A percentile compares a stretch with the other conserved stretches of the same genome.
phyloP scores from a whole-genome alignment of 2,888 invertebrate species.

The Eurytoma californica region DNA sequence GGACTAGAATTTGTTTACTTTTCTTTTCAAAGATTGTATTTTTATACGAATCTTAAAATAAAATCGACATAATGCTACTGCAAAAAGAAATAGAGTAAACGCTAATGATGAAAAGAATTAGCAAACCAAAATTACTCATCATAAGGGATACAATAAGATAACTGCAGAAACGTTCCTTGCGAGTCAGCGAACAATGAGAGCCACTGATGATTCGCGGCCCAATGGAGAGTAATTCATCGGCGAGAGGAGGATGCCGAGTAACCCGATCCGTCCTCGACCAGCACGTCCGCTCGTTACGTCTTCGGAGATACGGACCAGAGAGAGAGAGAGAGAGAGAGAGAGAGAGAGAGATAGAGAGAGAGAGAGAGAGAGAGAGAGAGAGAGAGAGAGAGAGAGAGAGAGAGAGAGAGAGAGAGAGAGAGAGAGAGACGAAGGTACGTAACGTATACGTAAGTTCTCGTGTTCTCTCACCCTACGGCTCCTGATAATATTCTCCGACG shows the following conservation, averaged over 20 bases:
- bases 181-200: slow-evolving; percentile 60
- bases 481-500: slow-evolving; percentile 57
- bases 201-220: slow-evolving; percentile 64
- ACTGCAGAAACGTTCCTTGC: no score
- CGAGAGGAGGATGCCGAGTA: slow-evolving; percentile 70
- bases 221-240: slow-evolving; percentile 68
- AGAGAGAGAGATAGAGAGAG: neutral
- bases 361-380: slow-evolving; percentile 18
- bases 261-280: slow-evolving; percentile 64
- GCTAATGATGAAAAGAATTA: neutral
- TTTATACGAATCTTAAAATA: neutral
- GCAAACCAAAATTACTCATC: neutral
- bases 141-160: neutral
- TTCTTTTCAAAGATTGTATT: no score
- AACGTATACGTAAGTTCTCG: slow-evolving; percentile 7
- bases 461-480: slow-evolving; percentile 45
- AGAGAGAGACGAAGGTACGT: slow-evolving; percentile 42
- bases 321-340: slow-evolving; percentile 46
- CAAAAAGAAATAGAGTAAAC: neutral
- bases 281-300: slow-evolving; percentile 57
- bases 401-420: slow-evolving; percentile 21
- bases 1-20: no score
- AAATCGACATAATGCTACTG: neutral
- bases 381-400: slow-evolving; percentile 14
- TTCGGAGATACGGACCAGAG: slow-evolving; percentile 36